phyloP scores from a whole-genome alignment of 2,797 vertebrate species.

The Scyliorhinus canicula region DNA sequence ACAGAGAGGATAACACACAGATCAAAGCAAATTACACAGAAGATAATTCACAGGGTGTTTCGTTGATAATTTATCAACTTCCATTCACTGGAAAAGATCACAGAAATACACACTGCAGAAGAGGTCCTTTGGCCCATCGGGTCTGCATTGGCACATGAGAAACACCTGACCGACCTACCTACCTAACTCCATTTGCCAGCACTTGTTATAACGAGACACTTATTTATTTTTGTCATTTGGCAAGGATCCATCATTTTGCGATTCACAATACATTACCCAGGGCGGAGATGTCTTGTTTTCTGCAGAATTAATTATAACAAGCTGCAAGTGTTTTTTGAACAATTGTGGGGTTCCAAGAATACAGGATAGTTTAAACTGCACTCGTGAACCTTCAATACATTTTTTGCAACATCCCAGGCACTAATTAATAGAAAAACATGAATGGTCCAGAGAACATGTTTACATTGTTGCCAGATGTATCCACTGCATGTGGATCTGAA shows the following conservation, averaged over 20 bases:
- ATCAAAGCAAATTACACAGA: background rate
- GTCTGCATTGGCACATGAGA: too few species aligned
- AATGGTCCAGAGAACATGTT: background rate
- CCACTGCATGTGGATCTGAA: background rate
- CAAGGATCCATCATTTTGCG: background rate
- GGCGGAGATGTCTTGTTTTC: background rate
- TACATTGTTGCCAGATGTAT: background rate
- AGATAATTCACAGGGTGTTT: background rate
- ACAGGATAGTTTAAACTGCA: background rate
- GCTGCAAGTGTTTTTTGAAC: background rate
- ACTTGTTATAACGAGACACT: too few species aligned
- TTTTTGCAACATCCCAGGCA: background rate
- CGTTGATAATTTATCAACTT: background rate
- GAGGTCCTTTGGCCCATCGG: too few species aligned
- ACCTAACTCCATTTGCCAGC: too few species aligned
- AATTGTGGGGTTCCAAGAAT: background rate
- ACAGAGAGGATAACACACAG: background rate
- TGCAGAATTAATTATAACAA: background rate
- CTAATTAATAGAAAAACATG: background rate
- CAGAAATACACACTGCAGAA: too few species aligned
- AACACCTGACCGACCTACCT: too few species aligned
- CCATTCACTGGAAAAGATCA: background rate
- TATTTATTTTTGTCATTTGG: background rate
- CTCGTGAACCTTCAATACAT: background rate
- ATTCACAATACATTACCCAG: background rate